phyloP scores from a whole-genome alignment of 2,888 invertebrate genomes.

The Drosophila putrida region DNA sequence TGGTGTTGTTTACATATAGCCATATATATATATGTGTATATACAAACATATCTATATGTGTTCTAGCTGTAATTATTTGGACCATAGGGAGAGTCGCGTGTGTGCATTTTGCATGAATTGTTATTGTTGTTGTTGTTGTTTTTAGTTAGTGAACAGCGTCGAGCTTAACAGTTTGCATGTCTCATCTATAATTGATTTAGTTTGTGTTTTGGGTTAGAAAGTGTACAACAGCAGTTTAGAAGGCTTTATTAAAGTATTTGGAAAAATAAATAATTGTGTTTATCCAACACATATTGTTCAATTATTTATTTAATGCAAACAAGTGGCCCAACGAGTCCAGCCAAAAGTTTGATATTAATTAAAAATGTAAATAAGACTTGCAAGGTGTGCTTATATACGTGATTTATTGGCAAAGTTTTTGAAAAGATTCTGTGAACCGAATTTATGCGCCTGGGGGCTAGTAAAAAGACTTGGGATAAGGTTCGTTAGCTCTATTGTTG shows the following conservation, averaged over 20 bases:
- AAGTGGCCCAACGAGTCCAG: conserved; percentile 14
- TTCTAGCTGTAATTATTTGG: conserved; percentile 66
- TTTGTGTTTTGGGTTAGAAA: conserved; percentile 11
- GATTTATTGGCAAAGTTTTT: conserved; percentile 61
- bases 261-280: conserved; percentile 43
- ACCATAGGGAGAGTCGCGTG: conserved; percentile 63
- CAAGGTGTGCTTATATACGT: conserved; percentile 17
- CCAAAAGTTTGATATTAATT: conserved; percentile 32
- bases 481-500: conserved; percentile 53
- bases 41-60: conserved; percentile 11
- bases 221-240: conserved; percentile 27
- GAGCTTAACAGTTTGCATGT: conserved; percentile 50
- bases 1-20: conserved; percentile 3
- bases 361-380: conserved; percentile 50
- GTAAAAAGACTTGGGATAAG: conserved; percentile 29
- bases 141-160: conserved; percentile 36
- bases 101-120: conserved; percentile 65
- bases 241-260: conserved; percentile 37
- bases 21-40: not conserved
- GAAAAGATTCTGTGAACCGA: conserved; percentile 13
- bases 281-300: conserved; percentile 25
- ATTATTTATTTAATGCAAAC: conserved; percentile 58
- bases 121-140: conserved; percentile 46
- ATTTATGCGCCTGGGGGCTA: conserved; percentile 34
- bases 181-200: conserved; percentile 74